A percentile compares a stretch with the other conserved stretches of the same genome.
phyloP scores from a whole-genome alignment of 2,797 vertebrate genomes.

The Channallabes apus region DNA sequence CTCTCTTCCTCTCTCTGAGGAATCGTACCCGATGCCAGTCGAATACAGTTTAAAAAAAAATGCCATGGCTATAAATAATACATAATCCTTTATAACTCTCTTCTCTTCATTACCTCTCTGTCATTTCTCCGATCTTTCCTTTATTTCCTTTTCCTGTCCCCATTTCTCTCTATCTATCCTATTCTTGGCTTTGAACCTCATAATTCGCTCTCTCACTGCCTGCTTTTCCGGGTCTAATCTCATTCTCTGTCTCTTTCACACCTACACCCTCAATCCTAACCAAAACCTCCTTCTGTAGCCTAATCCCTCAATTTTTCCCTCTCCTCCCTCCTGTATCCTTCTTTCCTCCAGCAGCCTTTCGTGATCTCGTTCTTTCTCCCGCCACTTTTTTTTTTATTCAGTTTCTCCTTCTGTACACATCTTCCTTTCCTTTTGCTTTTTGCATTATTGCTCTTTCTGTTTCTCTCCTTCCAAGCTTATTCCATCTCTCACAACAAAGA shows the following conservation, averaged over 20 bases:
- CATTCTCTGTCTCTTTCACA: constrained; percentile 48
- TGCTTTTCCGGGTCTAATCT: constrained; percentile 50
- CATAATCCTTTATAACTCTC: constrained; percentile 74
- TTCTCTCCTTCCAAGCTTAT: constrained; percentile 56
- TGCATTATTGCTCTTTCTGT: neutral
- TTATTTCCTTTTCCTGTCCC: constrained; percentile 31
- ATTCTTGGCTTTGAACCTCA: constrained; percentile 35
- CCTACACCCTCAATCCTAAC: constrained; percentile 43
- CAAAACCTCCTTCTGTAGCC: constrained; percentile 43
- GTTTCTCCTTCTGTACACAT: constrained; percentile 23
- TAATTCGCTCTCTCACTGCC: constrained; percentile 47
- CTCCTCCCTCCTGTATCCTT: neutral
- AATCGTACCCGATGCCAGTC: constrained; percentile 70
- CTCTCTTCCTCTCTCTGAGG: constrained; percentile 64
- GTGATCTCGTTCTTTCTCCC: constrained; percentile 11
- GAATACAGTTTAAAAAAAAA: constrained; percentile 58
- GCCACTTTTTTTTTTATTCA: neutral
- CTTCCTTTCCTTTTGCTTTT: constrained; percentile 26
- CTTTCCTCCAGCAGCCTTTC: neutral
- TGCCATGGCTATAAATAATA: constrained; percentile 73
- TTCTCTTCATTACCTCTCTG: constrained; percentile 64
- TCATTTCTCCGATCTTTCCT: constrained; percentile 23
- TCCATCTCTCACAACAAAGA: constrained; percentile 32
- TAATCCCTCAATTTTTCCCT: constrained; percentile 39
- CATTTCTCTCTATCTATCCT: constrained; percentile 48